Evolutionary conservation across 1,140 invertebrate species (phyloP).

Genomic region (Teleogryllus occipitalis): DNA sequence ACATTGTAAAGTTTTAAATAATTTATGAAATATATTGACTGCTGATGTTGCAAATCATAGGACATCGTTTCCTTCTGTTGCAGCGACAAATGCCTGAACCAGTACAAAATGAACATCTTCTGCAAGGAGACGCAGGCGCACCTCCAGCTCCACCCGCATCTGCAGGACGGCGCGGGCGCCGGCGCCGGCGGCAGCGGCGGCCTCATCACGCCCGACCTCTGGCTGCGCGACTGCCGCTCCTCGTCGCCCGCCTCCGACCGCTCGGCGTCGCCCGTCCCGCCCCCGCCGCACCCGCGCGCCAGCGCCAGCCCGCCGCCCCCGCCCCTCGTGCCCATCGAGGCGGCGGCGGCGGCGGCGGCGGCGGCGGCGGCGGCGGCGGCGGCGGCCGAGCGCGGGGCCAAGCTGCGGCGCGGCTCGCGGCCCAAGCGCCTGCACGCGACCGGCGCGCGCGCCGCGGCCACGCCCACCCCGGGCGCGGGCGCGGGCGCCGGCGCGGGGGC

Average conservation of each 20-base stretch:
- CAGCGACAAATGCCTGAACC: conserved; percentile 86
- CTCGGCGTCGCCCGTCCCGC: conserved; percentile 33
- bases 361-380: conserved; percentile 66
- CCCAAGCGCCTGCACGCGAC: conserved; percentile 44
- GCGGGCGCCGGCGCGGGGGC: conserved; percentile 37
- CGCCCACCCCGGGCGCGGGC: conserved; percentile 63
- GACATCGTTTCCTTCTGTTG: conserved; percentile 31
- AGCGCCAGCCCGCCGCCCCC: conserved; percentile 88
- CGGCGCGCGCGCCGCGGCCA: conserved; percentile 80
- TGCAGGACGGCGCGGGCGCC: conserved; percentile 37
- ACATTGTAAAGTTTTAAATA: not conserved
- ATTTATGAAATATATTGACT: not conserved
- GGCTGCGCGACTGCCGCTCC: conserved; percentile 68
- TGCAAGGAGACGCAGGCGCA: conserved; percentile 84
- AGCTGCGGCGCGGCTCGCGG: conserved; percentile 30
- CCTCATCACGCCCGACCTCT: conserved; percentile 80
- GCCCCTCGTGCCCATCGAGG: conserved; percentile 93
- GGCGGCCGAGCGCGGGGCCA: conserved; percentile 64
- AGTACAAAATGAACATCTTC: conserved; percentile 94
- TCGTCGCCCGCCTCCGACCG: conserved; percentile 43
- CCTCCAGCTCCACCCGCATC: conserved; percentile 69
- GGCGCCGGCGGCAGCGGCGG: conserved; percentile 32
- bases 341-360: conserved; percentile 66
- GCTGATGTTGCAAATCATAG: conserved; percentile 48
- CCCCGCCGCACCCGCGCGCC: conserved; percentile 42